Evolutionary conservation across 2,888 invertebrate genomes (phyloP).

Genomic region (Andrena camellia): DNA sequence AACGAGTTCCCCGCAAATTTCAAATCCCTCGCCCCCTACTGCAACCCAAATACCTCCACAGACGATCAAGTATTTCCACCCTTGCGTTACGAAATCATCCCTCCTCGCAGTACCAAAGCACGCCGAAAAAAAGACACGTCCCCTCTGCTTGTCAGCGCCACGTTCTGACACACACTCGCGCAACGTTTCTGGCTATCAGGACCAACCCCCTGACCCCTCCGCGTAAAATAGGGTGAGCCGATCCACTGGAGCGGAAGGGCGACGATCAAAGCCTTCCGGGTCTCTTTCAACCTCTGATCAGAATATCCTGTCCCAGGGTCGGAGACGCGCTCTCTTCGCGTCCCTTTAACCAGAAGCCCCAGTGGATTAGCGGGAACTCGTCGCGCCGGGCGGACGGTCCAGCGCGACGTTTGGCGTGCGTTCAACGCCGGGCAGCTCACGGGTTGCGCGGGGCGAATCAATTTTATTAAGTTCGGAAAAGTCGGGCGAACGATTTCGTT

Average conservation of each 20-base stretch:
- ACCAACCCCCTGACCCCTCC: not conserved
- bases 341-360: constrained; percentile 32
- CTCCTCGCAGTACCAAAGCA: not conserved
- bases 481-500: constrained; percentile 47
- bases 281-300: constrained; percentile 18
- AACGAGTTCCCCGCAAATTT: not conserved
- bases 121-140: not conserved
- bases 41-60: constrained; percentile 10
- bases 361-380: constrained; percentile 48
- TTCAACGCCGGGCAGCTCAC: constrained; percentile 55
- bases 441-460: not conserved
- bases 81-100: not conserved
- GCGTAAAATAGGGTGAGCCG: constrained; percentile 3
- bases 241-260: constrained; percentile 15
- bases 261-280: constrained; percentile 33
- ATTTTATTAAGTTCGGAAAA: constrained; percentile 29
- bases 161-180: not conserved
- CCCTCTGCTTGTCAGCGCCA: constrained; percentile 17
- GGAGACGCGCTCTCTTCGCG: constrained; percentile 4
- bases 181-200: not conserved
- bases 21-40: too few species aligned
- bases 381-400: constrained; percentile 8
- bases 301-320: constrained; percentile 18
- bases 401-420: constrained; percentile 53
- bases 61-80: not conserved